A percentile compares a stretch with the other conserved stretches of the same genome.
phyloP scores from a whole-genome alignment of 2,888 invertebrate genomes.

The Catocala nupta region DNA sequence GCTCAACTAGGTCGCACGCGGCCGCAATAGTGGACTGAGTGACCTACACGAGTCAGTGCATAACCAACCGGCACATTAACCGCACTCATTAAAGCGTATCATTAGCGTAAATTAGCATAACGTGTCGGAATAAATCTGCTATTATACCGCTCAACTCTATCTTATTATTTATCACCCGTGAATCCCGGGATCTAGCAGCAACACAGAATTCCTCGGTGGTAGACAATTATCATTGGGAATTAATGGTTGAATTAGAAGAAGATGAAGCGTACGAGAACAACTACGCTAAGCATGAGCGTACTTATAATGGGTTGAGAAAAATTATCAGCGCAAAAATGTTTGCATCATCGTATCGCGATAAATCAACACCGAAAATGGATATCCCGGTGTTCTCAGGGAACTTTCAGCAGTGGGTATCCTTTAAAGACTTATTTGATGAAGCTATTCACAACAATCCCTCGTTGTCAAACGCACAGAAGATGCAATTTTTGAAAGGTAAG shows the following conservation, averaged over 20 bases:
- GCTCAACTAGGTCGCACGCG: too few relatives aligned
- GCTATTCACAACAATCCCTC: not conserved
- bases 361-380: conserved; percentile 10
- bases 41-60: too few relatives aligned
- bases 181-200: too few relatives aligned
- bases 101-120: too few relatives aligned
- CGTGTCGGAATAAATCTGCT: too few relatives aligned
- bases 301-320: conserved; percentile 3
- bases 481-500: too few relatives aligned
- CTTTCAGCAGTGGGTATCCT: conserved; percentile 7
- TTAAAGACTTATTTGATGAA: conserved; percentile 10
- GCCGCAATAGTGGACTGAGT: too few relatives aligned
- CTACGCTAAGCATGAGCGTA: conserved; percentile 3
- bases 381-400: conserved; percentile 6
- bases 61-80: too few relatives aligned
- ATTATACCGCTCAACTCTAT: too few relatives aligned
- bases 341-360: not conserved
- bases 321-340: conserved; percentile 11
- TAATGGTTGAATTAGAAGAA: conserved; percentile 2
- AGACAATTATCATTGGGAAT: conserved; percentile 9
- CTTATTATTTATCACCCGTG: too few relatives aligned
- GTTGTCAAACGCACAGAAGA: not conserved
- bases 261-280: not conserved
- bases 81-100: too few relatives aligned
- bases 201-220: too few relatives aligned